Conservation (phyloP, 2,797 vertebrate species). For the Chaunax sp. region DNA sequence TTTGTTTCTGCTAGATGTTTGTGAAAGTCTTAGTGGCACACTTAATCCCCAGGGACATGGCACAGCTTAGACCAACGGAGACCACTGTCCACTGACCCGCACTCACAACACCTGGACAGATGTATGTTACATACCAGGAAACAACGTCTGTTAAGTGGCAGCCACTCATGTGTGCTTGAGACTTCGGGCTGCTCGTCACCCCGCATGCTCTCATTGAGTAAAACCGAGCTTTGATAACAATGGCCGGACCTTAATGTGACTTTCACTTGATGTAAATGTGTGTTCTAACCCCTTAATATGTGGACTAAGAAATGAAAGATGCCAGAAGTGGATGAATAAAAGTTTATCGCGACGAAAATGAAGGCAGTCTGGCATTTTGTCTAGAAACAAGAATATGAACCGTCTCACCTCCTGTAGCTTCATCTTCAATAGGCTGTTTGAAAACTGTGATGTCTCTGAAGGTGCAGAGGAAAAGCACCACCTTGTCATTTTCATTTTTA, state of each 20-base stretch:
- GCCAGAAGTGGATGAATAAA: not conserved
- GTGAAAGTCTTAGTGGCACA: constrained; percentile 34
- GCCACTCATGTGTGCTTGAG: constrained; percentile 24
- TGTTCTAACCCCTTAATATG: not conserved
- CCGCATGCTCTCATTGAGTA: not conserved
- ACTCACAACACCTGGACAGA: constrained; percentile 72
- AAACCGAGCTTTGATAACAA: constrained; percentile 7
- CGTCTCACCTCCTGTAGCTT: constrained; percentile 91
- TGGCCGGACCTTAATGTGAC: not conserved
- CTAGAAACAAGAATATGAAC: not conserved
- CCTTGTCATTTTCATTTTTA: constrained; percentile 97
- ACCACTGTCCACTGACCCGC: constrained; percentile 65
- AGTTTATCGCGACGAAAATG: not conserved
- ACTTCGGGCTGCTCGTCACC: constrained; percentile 17
- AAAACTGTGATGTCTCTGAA: constrained; percentile 99
- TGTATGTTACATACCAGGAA: constrained; percentile 52
- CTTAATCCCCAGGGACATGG: constrained; percentile 49
- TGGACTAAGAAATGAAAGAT: not conserved
- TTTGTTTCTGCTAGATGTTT: constrained; percentile 53
- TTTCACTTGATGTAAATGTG: not conserved
- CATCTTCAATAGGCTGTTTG: constrained; percentile 98
- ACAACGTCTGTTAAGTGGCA: constrained; percentile 38
- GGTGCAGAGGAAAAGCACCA: constrained; percentile 98
- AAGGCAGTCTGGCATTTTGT: not conserved
- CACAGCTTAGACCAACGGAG: constrained; percentile 43